These are phyloP conservation scores for Erythrocercus mccallii DNA, from an alignment of 2,113 vertebrate genomes.

Conservation along the genomic window DNA sequence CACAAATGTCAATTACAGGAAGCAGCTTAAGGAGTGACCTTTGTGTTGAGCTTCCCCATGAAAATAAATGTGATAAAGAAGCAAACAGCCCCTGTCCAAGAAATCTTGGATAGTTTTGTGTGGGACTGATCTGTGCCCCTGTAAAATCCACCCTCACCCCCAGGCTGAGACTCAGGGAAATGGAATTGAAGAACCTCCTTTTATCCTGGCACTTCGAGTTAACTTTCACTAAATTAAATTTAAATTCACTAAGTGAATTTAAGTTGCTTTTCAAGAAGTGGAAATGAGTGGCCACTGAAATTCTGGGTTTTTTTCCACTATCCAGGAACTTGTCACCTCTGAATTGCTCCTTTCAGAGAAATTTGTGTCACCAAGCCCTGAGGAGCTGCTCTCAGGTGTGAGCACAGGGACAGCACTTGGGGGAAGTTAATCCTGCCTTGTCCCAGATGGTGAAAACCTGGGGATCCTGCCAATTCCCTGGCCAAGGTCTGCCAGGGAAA, in stretches of 20 bases:
- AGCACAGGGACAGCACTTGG: not conserved
- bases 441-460: not conserved
- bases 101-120: not conserved
- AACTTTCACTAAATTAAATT: not conserved
- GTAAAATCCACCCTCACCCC: not conserved
- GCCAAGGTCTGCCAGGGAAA: not conserved
- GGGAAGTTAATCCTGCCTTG: not conserved
- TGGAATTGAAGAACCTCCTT: not conserved
- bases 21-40: slow-evolving; percentile 14
- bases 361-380: not conserved
- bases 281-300: not conserved
- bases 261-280: not conserved
- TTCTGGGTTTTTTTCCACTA: not conserved
- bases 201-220: not conserved
- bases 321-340: not conserved
- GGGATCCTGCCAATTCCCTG: not conserved
- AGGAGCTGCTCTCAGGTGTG: not conserved
- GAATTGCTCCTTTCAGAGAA: not conserved
- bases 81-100: not conserved
- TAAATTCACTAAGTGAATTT: not conserved
- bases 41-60: not conserved
- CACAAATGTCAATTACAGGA: slow-evolving; percentile 24
- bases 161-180: not conserved
- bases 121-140: not conserved
- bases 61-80: not conserved